phyloP scores from a whole-genome alignment of 2,888 invertebrate species.

The Malachius bipustulatus region DNA sequence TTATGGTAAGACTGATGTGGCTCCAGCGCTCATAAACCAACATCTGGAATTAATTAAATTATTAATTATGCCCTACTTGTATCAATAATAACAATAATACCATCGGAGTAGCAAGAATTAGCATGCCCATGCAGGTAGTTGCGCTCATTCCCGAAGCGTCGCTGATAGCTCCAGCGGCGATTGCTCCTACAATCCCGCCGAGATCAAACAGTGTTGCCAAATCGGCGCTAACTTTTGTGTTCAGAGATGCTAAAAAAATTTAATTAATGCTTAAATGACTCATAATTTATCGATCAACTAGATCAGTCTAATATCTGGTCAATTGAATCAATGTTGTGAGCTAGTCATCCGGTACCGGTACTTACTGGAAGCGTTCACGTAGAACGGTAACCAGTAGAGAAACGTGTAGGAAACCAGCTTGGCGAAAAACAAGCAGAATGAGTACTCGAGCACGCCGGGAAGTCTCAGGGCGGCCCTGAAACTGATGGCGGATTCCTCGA shows the following conservation, averaged over 20 bases:
- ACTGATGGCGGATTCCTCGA: slow-evolving; percentile 51
- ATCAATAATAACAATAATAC: slow-evolving; percentile 40
- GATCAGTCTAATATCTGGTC: no score
- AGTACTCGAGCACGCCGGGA: slow-evolving; percentile 89
- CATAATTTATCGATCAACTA: no score
- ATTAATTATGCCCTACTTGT: neutral
- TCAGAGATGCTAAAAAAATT: slow-evolving; percentile 47
- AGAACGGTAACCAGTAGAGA: slow-evolving; percentile 89
- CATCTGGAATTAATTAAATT: slow-evolving; percentile 45
- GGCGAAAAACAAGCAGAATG: slow-evolving; percentile 86
- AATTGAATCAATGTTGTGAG: no score
- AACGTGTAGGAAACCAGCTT: slow-evolving; percentile 96
- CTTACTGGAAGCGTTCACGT: slow-evolving; percentile 77
- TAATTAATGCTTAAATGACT: no score
- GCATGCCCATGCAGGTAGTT: slow-evolving; percentile 73
- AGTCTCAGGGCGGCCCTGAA: slow-evolving; percentile 68
- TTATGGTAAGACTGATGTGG: slow-evolving; percentile 49
- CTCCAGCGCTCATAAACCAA: slow-evolving; percentile 61
- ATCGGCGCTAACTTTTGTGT: slow-evolving; percentile 59
- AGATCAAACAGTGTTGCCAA: slow-evolving; percentile 75
- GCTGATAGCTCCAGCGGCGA: slow-evolving; percentile 74
- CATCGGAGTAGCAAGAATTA: slow-evolving; percentile 68
- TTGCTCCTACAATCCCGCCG: slow-evolving; percentile 84
- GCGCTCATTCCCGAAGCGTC: slow-evolving; percentile 79
- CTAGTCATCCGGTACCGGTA: no score